Percentiles rank a stretch among this genome's conserved stretches.
Conservation (phyloP, 2,888 invertebrate species). For the Tenthredo livida region DNA sequence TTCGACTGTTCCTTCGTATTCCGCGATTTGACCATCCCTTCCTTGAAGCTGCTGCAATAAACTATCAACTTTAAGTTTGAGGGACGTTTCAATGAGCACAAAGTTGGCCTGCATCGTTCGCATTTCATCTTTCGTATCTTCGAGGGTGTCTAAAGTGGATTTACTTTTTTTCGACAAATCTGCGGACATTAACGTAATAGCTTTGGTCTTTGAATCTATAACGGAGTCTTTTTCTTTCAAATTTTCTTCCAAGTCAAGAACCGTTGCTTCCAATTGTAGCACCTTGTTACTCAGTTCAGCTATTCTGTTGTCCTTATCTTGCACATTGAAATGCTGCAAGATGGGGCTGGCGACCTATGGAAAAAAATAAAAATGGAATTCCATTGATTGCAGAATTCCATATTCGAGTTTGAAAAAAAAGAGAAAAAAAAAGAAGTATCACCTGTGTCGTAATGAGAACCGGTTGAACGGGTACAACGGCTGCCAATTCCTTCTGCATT, state of each 20-base stretch:
- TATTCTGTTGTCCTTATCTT: constrained; percentile 83
- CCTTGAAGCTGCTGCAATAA: constrained; percentile 80
- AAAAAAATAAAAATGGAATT: constrained; percentile 27
- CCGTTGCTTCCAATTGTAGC: constrained; percentile 87
- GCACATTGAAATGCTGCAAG: constrained; percentile 76
- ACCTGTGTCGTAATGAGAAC: constrained; percentile 70
- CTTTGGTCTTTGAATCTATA: constrained; percentile 89
- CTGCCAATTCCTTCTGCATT: constrained; percentile 64
- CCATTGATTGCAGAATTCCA: background rate
- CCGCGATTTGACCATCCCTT: constrained; percentile 81
- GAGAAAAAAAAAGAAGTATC: background rate
- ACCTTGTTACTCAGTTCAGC: constrained; percentile 85
- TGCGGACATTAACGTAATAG: constrained; percentile 88
- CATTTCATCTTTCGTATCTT: constrained; percentile 91
- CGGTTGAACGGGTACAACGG: constrained; percentile 66
- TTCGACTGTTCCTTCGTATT: constrained; percentile 81
- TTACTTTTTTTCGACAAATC: constrained; percentile 86
- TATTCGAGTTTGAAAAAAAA: background rate
- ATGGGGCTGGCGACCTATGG: constrained; percentile 61
- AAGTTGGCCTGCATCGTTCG: constrained; percentile 90
- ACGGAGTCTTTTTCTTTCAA: constrained; percentile 91
- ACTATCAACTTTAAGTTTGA: constrained; percentile 84
- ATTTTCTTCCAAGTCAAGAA: constrained; percentile 91
- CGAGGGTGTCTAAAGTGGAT: constrained; percentile 85
- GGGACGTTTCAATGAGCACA: constrained; percentile 84